Percentiles rank a stretch among this genome's conserved stretches.
phyloP scores from a whole-genome alignment of 2,797 vertebrate genomes.

The Poecilia gillii region DNA sequence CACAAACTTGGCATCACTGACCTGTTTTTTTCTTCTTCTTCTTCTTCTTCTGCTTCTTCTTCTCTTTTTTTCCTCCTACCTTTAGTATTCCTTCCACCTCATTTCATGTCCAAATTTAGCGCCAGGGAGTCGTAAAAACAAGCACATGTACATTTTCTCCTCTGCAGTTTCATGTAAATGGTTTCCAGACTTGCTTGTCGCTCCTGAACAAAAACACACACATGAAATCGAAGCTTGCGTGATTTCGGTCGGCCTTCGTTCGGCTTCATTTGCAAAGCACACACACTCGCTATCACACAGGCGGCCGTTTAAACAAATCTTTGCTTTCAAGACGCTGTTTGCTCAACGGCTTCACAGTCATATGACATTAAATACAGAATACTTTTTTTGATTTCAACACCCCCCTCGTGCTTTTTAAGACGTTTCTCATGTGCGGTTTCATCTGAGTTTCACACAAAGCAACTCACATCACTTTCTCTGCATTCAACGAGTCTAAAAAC shows the following conservation, averaged over 20 bases:
- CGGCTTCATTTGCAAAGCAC: conserved; percentile 36
- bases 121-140: conserved; percentile 51
- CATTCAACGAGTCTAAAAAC: too few relatives aligned
- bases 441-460: conserved; percentile 14
- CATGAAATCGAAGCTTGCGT: conserved; percentile 34
- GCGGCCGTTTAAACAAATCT: conserved; percentile 34
- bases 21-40: conserved; percentile 23
- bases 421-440: background rate
- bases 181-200: conserved; percentile 66
- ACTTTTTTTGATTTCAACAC: background rate
- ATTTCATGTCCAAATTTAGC: conserved; percentile 62
- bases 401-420: background rate
- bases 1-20: conserved; percentile 40
- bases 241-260: conserved; percentile 38
- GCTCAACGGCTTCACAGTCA: background rate
- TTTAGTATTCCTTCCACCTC: conserved; percentile 63
- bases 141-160: conserved; percentile 37
- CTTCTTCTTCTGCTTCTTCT: conserved; percentile 17
- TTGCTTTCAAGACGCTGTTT: conserved; percentile 11
- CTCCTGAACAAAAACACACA: conserved; percentile 18
- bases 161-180: conserved; percentile 69
- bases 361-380: conserved; percentile 15
- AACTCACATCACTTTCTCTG: too few relatives aligned
- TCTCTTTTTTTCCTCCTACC: conserved; percentile 44
- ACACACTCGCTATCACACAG: conserved; percentile 3